Base-by-base conservation (phyloP, 2,113 vertebrate genomes). In the Atherinomorus stipes region DNA sequence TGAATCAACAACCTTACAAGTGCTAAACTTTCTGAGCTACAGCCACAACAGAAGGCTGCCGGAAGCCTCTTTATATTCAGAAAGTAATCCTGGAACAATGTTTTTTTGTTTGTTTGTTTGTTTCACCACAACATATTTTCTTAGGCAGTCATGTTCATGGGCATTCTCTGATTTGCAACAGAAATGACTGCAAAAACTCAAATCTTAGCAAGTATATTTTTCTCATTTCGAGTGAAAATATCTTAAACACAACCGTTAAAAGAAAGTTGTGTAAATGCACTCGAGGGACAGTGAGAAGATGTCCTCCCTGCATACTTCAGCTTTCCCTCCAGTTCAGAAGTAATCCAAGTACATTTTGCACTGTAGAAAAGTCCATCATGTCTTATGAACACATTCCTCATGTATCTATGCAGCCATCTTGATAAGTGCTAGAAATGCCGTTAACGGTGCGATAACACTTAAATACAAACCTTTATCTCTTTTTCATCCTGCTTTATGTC, bases 371-470 rank as follows among this genome's bases (percentile, higher is more conserved):
- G 58, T 28, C 47, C 25, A 62, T 67, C 54, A 70, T 28, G 56
- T 44, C 59, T 8, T 53, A 62, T 74, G 61, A 71, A 60, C 58
- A 72, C 51, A 67, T 58, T 26, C 23, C 61, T 64, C 42, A 26
- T 59, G 71, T 71, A 16, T 25, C 31, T 80, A 58, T 6, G 40
- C 49, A 19, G 53, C 1, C 11, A 85, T 87, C 74, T 80, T 37
- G 74, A 83, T 79, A 77, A 1, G 3, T 40, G 23, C 61, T 72
- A 52, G 45, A 84, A 87, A 84, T 45, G 63, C 54, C 74, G 62
- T 86, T 85, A 85, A 80, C 49, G 13, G 47, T n/a, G 54, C 81
- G 78, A 87, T 87, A 85, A 84, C 62, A 65, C 61, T 75, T 40
- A 6, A 61, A 65, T 80, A 59, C 42, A 8, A 61, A 56, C 11